Base-by-base conservation (phyloP, 2,888 invertebrate species). In the Lamellibrachia columna region DNA sequence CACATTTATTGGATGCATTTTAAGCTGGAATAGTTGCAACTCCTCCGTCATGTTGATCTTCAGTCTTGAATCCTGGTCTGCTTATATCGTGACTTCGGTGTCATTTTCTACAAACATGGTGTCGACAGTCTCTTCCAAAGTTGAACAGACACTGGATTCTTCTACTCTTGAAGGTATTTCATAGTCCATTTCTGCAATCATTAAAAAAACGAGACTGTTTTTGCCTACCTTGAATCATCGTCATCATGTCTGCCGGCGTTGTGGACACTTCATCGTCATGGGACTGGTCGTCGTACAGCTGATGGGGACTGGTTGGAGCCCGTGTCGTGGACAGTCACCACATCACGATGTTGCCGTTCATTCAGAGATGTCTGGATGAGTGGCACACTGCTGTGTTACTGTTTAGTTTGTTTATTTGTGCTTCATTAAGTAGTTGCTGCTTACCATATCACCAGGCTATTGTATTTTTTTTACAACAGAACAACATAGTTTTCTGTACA, bases 101-200 rank as follows among this genome's bases (percentile, higher is more conserved):
- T 58, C 6, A 2, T 58, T 75, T 75, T 75, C 22, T 15, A 75
- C 75, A 75, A 75, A n/a, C 22, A 75, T 75, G 75, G 22, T 22
- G n/a, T 75, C 75, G 22, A 22, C 75, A 75, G 0, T 75, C 75
- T 75, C 22, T 15, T 22, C 15, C 75, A 75, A 6, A 15, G 22
- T 22, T 75, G 75, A 75, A 75, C n/a, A 22, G 75, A 75, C 75
- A 6, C 75, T 75, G 75, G 75, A 75, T 75, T 75, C 75, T 75
- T 75, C 75, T 75, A 22, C 75, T 75, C 75, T 75, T 22, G 75
- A 75, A 75, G 75, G 75, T 75, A 75, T 75, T 75, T 75, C 75
- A 15, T 22, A 75, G 75, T 75, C 75, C n/a, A 22, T 15, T 4
- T 6, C 22, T 75, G 75, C 22, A 75, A 22, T 75, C n/a, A 6